phyloP scores from a whole-genome alignment of 2,113 vertebrate species.

The Colius striatus region DNA sequence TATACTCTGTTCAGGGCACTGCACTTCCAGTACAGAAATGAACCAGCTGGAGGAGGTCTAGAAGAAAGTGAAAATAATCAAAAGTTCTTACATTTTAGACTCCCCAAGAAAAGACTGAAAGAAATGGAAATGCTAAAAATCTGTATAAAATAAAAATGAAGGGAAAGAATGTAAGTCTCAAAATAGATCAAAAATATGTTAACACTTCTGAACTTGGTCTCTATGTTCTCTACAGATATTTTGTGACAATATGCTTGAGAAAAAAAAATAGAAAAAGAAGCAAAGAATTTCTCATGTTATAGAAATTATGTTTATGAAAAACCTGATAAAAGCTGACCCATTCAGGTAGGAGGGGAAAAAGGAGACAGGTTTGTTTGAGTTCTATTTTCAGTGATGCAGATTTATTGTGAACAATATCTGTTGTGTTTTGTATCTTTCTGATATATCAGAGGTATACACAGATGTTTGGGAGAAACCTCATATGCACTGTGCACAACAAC shows the following conservation, averaged over 20 bases:
- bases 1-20: neutral
- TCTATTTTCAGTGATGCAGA: neutral
- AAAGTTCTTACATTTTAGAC: neutral
- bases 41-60: neutral
- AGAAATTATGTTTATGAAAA: neutral
- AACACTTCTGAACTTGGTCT: neutral
- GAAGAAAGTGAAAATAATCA: neutral
- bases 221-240: neutral
- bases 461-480: neutral
- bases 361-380: neutral
- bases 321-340: neutral
- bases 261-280: neutral
- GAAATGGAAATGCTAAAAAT: neutral
- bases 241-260: neutral
- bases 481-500: neutral
- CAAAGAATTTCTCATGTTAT: neutral
- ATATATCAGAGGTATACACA: neutral
- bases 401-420: neutral
- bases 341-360: neutral
- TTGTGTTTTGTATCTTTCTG: neutral
- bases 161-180: neutral
- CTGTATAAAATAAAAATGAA: neutral
- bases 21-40: neutral
- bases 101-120: neutral
- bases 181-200: neutral